Evolutionary conservation across 2,113 vertebrate species (phyloP).

Genomic region (Mormoops blainvillei): DNA sequence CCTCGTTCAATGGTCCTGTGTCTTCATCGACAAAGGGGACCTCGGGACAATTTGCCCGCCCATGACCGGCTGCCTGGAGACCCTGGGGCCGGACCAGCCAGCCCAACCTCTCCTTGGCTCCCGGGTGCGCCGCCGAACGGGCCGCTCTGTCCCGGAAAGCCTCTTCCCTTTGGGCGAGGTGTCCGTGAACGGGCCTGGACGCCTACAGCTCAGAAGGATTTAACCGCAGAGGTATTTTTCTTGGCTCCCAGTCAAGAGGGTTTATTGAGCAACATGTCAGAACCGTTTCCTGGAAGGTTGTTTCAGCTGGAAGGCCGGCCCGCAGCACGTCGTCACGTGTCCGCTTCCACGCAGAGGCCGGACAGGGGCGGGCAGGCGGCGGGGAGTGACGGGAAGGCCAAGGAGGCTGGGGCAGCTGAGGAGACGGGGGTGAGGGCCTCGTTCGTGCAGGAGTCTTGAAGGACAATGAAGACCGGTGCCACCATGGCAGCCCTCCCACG

Average conservation of each 20-base stretch:
- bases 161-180: fast-evolving
- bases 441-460: fast-evolving
- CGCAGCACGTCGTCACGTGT: fast-evolving
- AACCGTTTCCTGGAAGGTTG: background rate
- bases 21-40: background rate
- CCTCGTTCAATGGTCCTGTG: background rate
- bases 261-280: background rate
- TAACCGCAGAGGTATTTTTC: background rate
- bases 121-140: fast-evolving
- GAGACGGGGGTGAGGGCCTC: fast-evolving
- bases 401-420: fast-evolving
- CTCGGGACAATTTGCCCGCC: background rate
- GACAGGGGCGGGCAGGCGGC: fast-evolving
- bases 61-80: too few species aligned
- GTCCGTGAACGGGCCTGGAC: too few species aligned
- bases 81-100: too few species aligned
- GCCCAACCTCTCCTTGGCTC: background rate
- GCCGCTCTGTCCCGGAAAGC: background rate
- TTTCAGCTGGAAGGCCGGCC: background rate
- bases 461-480: background rate
- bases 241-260: background rate
- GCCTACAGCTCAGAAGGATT: background rate
- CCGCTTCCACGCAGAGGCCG: fast-evolving
- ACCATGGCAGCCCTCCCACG: fast-evolving
- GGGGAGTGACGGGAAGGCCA: fast-evolving